Percentiles rank a stretch among this genome's conserved stretches.
Evolutionary conservation across 1,140 invertebrate species (phyloP).

Genomic region (Tetramorium simillimum): DNA sequence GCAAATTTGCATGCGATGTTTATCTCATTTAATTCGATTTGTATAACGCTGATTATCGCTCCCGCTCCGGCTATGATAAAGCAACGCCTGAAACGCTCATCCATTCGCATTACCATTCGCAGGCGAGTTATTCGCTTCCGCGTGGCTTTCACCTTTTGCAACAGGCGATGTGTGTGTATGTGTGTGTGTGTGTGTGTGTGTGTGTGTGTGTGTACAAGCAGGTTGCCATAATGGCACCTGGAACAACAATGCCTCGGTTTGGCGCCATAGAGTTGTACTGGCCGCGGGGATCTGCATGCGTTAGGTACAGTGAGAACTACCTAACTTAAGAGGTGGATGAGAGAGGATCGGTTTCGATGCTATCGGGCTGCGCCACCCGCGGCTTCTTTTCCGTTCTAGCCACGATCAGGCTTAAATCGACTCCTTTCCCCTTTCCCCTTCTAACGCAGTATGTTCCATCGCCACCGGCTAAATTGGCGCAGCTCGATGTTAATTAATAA

Average conservation of each 20-base stretch:
- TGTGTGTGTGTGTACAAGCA: constrained; percentile 47
- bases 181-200: neutral
- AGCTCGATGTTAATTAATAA: constrained; percentile 41
- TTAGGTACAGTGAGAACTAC: constrained; percentile 76
- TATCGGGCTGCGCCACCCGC: constrained; percentile 76
- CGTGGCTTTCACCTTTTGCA: constrained; percentile 76
- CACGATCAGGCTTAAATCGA: constrained; percentile 64
- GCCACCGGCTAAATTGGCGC: constrained; percentile 62
- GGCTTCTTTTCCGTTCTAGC: constrained; percentile 77
- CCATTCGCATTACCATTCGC: constrained; percentile 52
- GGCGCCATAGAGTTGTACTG: constrained; percentile 75
- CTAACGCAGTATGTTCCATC: neutral
- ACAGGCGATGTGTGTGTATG: constrained; percentile 13
- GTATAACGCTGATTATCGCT: constrained; percentile 10
- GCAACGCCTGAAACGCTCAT: constrained; percentile 43
- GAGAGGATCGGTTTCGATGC: constrained; percentile 78
- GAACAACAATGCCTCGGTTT: constrained; percentile 76
- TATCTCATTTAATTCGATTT: neutral
- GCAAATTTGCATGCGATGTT: neutral
- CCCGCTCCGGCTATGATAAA: constrained; percentile 37
- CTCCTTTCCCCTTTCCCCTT: constrained; percentile 18
- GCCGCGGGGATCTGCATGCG: constrained; percentile 71
- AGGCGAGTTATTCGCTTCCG: constrained; percentile 59
- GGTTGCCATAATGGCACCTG: constrained; percentile 76
- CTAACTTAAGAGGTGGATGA: constrained; percentile 74